These are phyloP conservation scores for Andrena bicolor DNA, from an alignment of 2,888 invertebrate species.

Conservation along the genomic window DNA sequence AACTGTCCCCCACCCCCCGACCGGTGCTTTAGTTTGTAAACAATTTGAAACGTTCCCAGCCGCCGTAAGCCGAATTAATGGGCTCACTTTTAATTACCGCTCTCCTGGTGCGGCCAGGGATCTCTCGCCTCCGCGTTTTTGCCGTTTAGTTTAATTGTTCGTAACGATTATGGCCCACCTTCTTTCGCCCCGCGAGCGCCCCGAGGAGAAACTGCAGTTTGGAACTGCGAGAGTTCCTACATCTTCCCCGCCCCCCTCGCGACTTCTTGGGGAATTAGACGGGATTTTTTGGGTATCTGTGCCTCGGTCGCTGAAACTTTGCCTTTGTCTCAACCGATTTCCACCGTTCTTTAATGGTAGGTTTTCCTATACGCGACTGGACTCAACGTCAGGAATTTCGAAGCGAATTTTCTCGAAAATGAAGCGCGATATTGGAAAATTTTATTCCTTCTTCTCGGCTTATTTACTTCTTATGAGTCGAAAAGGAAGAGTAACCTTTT, in stretches of 20 bases:
- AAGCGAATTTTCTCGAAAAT: too few species aligned
- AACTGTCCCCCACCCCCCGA: conserved; percentile 29
- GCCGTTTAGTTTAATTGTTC: conserved; percentile 54
- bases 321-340: neutral
- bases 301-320: neutral
- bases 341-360: too few species aligned
- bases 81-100: conserved; percentile 63
- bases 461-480: too few species aligned
- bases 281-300: neutral
- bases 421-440: too few species aligned
- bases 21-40: conserved; percentile 59
- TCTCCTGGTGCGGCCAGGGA: conserved; percentile 5
- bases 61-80: conserved; percentile 58
- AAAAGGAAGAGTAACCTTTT: too few species aligned
- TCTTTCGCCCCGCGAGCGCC: conserved; percentile 17
- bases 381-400: too few species aligned
- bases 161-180: conserved; percentile 40
- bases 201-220: conserved; percentile 1
- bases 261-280: conserved; percentile 3
- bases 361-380: too few species aligned
- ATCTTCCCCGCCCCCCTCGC: neutral
- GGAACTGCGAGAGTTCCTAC: neutral
- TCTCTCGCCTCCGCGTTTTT: conserved; percentile 10
- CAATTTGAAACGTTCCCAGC: conserved; percentile 53
- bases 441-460: too few species aligned